Percentiles rank a stretch among this genome's conserved stretches.
phyloP scores from a whole-genome alignment of 2,113 vertebrate species.

The Trinectes maculatus region DNA sequence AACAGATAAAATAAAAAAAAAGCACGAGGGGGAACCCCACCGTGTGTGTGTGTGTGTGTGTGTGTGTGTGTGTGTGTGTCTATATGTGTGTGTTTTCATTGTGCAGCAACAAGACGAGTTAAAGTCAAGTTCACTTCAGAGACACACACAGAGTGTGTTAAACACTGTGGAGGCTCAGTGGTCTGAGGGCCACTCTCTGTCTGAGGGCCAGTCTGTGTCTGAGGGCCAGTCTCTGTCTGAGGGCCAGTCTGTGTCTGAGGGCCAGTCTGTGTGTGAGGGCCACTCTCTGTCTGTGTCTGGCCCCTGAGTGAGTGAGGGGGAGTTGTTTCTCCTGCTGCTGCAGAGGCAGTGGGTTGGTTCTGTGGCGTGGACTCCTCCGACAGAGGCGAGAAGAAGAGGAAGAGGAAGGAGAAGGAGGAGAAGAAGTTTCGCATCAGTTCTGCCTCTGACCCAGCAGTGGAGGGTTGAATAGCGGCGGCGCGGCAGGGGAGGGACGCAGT shows the following conservation, averaged over 20 bases:
- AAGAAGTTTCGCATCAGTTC: conserved; percentile 74
- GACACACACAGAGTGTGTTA: no score
- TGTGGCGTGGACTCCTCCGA: conserved; percentile 63
- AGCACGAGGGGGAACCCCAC: conserved; percentile 56
- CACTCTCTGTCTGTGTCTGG: conserved; percentile 46
- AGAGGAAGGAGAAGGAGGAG: no score
- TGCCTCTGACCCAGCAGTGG: conserved; percentile 76
- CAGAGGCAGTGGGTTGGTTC: conserved; percentile 78
- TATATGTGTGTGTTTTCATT: no score
- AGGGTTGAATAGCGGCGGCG: conserved; percentile 79
- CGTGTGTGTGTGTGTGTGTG: no score
- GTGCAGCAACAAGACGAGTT: neutral
- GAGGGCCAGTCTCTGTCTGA: no score
- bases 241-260: no score
- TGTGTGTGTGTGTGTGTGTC: no score
- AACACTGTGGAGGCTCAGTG: no score
- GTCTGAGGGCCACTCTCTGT: no score
- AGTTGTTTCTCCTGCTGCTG: conserved; percentile 27
- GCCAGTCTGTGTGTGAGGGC: no score
- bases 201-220: no score
- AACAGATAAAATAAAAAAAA: conserved; percentile 51
- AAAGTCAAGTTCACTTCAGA: neutral
- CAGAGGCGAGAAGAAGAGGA: conserved; percentile 66
- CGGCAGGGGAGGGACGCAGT: conserved; percentile 79
- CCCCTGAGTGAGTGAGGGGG: no score